Evolutionary conservation across 2,113 vertebrate species (phyloP).

Genomic region (Lampris megalopsis): DNA sequence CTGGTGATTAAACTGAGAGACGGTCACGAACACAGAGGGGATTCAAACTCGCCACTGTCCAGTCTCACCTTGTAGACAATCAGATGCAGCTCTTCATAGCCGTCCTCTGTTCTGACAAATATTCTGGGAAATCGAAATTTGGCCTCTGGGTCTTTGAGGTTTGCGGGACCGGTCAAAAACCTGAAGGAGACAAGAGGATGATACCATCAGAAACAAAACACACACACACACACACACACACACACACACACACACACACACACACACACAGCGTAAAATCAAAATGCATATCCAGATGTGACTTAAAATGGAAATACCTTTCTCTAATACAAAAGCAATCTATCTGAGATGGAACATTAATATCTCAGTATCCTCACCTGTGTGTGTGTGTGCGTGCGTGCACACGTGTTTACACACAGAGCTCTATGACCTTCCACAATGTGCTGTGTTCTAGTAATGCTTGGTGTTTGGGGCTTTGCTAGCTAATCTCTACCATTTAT

Average conservation of each 20-base stretch:
- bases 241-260: too few relatives aligned
- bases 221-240: too few relatives aligned
- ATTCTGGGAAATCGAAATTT: conserved; percentile 97
- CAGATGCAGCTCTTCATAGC: conserved; percentile 94
- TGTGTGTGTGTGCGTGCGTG: too few relatives aligned
- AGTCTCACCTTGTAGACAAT: conserved; percentile 96
- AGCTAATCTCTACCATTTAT: conserved; percentile 4
- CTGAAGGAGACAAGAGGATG: conserved; percentile 75
- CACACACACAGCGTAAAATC: too few relatives aligned
- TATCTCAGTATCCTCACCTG: not conserved
- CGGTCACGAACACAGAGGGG: not conserved
- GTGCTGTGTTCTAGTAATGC: not conserved
- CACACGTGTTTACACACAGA: too few relatives aligned
- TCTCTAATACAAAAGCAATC: too few relatives aligned
- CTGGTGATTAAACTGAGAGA: not conserved
- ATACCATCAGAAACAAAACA: not conserved
- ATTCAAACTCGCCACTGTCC: not conserved
- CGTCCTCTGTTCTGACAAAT: conserved; percentile 91
- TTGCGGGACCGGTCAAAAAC: conserved; percentile 96
- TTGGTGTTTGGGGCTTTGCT: conserved; percentile 7
- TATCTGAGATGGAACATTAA: too few relatives aligned
- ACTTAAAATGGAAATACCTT: too few relatives aligned
- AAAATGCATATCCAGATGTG: too few relatives aligned
- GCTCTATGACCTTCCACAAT: not conserved
- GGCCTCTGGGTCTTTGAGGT: conserved; percentile 94